These are phyloP conservation scores for Bugula neritina DNA, from an alignment of 2,888 invertebrate genomes.

Conservation along the genomic window DNA sequence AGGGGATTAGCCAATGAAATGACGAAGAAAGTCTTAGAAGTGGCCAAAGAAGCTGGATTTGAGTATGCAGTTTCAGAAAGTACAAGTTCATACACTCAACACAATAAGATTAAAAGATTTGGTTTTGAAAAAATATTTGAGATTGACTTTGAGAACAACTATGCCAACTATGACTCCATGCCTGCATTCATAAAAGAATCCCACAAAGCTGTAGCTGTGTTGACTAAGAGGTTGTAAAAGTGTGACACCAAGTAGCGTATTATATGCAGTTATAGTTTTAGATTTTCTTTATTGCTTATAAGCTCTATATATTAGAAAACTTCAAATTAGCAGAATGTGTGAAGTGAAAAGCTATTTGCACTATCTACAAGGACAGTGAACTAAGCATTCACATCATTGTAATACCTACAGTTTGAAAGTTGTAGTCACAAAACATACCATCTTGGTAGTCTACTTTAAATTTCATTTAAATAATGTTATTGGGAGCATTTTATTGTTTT, in stretches of 20 bases:
- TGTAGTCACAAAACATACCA: no score
- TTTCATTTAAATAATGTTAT: no score
- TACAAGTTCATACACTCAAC: not conserved
- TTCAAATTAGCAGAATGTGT: no score
- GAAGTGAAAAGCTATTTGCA: no score
- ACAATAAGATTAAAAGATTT: not conserved
- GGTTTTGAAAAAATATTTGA: constrained; percentile 6
- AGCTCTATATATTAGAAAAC: not conserved
- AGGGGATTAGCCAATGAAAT: not conserved
- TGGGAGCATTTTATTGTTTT: no score
- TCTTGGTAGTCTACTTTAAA: no score
- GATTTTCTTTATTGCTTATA: not conserved
- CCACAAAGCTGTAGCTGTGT: not conserved
- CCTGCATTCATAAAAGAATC: not conserved
- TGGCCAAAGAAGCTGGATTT: constrained; percentile 1
- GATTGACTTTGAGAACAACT: not conserved
- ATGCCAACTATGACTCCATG: not conserved
- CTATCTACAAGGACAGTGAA: no score
- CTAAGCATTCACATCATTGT: no score
- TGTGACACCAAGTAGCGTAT: not conserved
- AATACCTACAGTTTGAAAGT: not conserved
- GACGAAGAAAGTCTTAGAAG: not conserved
- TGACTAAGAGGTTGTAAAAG: not conserved
- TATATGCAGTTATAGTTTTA: not conserved
- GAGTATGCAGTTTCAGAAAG: not conserved